Base-by-base conservation (phyloP, 2,888 invertebrate species). In the Morpho achilles region DNA sequence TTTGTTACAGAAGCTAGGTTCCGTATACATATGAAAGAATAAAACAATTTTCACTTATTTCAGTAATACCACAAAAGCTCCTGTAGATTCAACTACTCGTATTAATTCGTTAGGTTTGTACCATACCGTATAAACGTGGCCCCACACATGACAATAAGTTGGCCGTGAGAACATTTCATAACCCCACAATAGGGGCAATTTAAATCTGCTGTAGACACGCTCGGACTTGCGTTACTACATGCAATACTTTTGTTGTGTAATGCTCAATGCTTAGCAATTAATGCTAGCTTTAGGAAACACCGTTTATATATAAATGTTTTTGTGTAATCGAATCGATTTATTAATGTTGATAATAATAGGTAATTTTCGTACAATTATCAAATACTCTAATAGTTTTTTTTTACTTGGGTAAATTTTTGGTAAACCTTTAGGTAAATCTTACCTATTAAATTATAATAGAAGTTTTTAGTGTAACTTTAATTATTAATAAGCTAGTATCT, bases 151-250 rank as follows among this genome's bases (percentile, higher is more conserved):
- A 81, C 80, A 79, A 77, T 77, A 71, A 71, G 56, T 65, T 67
- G 71, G 64, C 86, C 87, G 85, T 87, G 87, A 85, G 87, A 88
- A 76, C 67, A 70, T 85, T 82, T 79, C 77, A 78, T 80, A 86
- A 87, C 74, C 68, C 68, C 68, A 81, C 84, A 82, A 84, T 84
- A 72, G 77, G 70, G 78, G 77, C 76, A 80, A 82, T 84, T 82
- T 76, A 75, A 82, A 75, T 76, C 69, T 76, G 71, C 77, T 72
- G 76, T 69, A 79, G 75, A 78, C 82, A 82, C 74, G 78, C 75
- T 81, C 65, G 74, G 75, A 76, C 79, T 77, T 73, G 71, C 70
- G 72, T 70, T 73, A 76, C 79, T 78, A 73, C 76, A 80, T 81
- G 76, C 64, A 63, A 64, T 57, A 53, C 67, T 70, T 65, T 67